Percentiles rank a stretch among this genome's conserved stretches.
phyloP scores from a whole-genome alignment of 2,797 vertebrate species.

The Anisognathus igniventris region DNA sequence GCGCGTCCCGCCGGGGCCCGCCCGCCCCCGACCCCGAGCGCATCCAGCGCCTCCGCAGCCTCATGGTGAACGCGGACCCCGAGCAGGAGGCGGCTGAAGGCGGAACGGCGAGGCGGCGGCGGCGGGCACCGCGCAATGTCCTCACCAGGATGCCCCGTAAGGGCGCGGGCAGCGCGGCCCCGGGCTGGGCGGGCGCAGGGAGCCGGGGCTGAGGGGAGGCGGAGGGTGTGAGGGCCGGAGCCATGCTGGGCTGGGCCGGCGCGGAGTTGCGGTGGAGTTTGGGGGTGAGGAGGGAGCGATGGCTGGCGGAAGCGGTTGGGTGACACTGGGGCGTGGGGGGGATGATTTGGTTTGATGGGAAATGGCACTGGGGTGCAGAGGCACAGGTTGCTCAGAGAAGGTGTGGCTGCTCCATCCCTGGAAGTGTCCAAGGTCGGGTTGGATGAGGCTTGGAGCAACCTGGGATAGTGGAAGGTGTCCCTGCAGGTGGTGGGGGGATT shows the following conservation, averaged over 20 bases:
- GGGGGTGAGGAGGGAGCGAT: neutral
- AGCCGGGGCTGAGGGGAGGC: neutral
- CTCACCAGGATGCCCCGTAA: constrained; percentile 91
- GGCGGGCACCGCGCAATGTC: constrained; percentile 83
- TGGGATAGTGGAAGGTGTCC: neutral
- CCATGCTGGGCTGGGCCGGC: neutral
- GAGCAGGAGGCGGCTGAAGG: constrained; percentile 73
- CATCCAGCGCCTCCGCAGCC: constrained; percentile 80
- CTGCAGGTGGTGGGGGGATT: neutral
- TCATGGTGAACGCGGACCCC: constrained; percentile 82
- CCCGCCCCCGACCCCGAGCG: constrained; percentile 81
- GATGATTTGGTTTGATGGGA: neutral
- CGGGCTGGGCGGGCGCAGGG: neutral
- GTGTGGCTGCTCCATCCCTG: neutral
- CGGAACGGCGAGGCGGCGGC: constrained; percentile 21
- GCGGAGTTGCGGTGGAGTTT: neutral
- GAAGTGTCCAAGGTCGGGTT: neutral
- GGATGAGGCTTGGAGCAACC: no score
- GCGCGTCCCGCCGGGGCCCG: constrained; percentile 18
- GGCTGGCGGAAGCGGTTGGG: neutral
- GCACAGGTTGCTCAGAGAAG: neutral
- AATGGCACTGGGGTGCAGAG: neutral
- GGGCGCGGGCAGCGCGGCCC: constrained; percentile 28
- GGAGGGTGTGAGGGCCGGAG: neutral
- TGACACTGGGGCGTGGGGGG: neutral